A percentile compares a stretch with the other conserved stretches of the same genome.
Conservation (phyloP, 1,140 invertebrate species). For the Cylas formicarius region DNA sequence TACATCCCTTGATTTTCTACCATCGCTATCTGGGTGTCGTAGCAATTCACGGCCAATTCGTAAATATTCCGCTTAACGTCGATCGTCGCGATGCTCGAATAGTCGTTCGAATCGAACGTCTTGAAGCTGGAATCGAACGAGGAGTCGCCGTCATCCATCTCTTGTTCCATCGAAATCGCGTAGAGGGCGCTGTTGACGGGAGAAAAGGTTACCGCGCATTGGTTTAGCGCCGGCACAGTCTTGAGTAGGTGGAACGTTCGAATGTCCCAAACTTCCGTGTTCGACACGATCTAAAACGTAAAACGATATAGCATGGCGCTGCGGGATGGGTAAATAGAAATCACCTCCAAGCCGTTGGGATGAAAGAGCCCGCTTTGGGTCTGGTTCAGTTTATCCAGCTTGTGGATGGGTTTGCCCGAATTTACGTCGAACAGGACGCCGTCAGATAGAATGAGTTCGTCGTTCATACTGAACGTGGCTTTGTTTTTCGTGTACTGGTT, state of each 20-base stretch:
- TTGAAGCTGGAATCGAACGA: conserved; percentile 85
- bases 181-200: conserved; percentile 60
- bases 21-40: conserved; percentile 72
- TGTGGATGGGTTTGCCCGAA: conserved; percentile 82
- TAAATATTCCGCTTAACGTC: conserved; percentile 57
- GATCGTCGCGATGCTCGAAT: conserved; percentile 67
- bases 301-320: conserved; percentile 2
- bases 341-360: conserved; percentile 90
- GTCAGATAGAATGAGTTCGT: conserved; percentile 90
- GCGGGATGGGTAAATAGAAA: conserved; percentile 3
- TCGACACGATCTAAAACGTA: conserved; percentile 60
- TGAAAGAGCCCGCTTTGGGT: conserved; percentile 93
- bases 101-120: conserved; percentile 89
- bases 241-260: conserved; percentile 89
- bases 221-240: conserved; percentile 86
- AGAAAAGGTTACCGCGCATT: conserved; percentile 72
- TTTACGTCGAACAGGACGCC: conserved; percentile 95
- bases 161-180: conserved; percentile 46
- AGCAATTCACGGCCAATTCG: conserved; percentile 64
- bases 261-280: conserved; percentile 92
- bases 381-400: conserved; percentile 96
- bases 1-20: conserved; percentile 75
- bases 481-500: conserved; percentile 92
- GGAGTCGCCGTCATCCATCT: conserved; percentile 41
- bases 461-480: conserved; percentile 88